Evolutionary conservation across 2,797 vertebrate genomes (phyloP), one percentile per base, ranked within the genome.

Genomic region (Rhadinocentrus ornatus): DNA sequence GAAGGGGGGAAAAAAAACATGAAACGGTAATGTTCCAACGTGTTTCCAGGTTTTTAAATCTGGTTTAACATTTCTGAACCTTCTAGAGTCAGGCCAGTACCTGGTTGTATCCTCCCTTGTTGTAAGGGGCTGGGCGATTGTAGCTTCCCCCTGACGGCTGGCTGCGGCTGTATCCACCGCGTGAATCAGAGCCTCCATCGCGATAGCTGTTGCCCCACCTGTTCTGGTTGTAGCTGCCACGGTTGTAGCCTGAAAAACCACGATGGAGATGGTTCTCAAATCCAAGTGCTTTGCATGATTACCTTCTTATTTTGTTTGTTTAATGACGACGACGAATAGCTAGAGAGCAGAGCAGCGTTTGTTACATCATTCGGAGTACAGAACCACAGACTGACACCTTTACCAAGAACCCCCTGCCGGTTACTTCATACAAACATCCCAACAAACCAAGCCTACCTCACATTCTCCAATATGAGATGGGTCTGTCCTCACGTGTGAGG

Each of bases 121-220:
- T 94, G 31, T 96, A 95, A 75, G 77, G 89, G 10, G 77, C 53
- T 0, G 89, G 72, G 16, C 91, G 94, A 69, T 81, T 96, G 93
- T 90, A 96, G 84, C 81, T 91, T 53, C 82, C 82, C 26, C 86
- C 86, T 0, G 89, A 83, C 53, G 46, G 84, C 71, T 91, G 89
- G 73, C 64, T 95, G 73, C 94, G 94, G 86, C 90, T 96, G 80
- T 96, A 97, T 71, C 93, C 91, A 22, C 95, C 88, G 0, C 95
- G 93, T 27, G 88, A 67, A 27, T 95, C 95, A 15, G 94, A 94
- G 75, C 91, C 88, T 70, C 93, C 92, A 31, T 97, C 96, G 10
- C 96, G 93, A 86, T 90, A 95, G 81, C 74, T 94, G 84, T 79
- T 93, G 61, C 91, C 94, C 96, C 96, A 97, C 29, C 96, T 96